Evolutionary conservation across 2,113 vertebrate species (phyloP).

Genomic region (Solea solea): DNA sequence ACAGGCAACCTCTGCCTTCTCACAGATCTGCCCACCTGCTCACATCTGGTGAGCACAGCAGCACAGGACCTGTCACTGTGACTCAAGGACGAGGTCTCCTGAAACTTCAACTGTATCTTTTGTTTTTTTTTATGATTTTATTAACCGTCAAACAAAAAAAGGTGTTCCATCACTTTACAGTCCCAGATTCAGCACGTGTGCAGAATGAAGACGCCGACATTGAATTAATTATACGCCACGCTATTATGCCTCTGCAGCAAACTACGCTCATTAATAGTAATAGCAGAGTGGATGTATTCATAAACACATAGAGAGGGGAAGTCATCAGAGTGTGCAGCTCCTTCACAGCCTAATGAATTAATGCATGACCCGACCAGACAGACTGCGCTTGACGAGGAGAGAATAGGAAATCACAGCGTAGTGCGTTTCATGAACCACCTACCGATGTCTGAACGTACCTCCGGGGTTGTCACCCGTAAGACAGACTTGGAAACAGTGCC

Average conservation of each 20-base stretch:
- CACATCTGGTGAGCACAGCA: constrained; percentile 46
- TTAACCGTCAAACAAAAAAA: not conserved
- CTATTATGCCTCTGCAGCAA: constrained; percentile 28
- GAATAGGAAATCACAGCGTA: too few relatives aligned
- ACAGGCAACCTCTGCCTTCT: constrained; percentile 25
- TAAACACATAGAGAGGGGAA: not conserved
- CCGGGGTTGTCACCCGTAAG: not conserved
- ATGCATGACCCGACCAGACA: constrained; percentile 20
- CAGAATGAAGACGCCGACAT: constrained; percentile 21
- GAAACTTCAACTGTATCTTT: not conserved
- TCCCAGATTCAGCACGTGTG: constrained; percentile 3
- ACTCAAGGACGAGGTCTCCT: constrained; percentile 33
- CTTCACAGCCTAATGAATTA: constrained; percentile 34
- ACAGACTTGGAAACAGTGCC: not conserved
- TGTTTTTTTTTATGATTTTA: not conserved
- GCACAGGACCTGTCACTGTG: constrained; percentile 7
- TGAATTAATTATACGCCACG: constrained; percentile 36
- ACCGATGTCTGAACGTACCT: constrained; percentile 18
- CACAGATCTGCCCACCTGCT: constrained; percentile 39
- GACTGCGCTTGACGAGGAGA: constrained; percentile 3
- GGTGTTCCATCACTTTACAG: not conserved
- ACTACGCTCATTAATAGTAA: constrained; percentile 35
- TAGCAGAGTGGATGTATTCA: not conserved
- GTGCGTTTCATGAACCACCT: constrained; percentile 4
- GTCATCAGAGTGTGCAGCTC: constrained; percentile 27